These are phyloP conservation scores for Temnothorax ravouxi DNA, from an alignment of 2,888 invertebrate species.

Conservation along the genomic window DNA sequence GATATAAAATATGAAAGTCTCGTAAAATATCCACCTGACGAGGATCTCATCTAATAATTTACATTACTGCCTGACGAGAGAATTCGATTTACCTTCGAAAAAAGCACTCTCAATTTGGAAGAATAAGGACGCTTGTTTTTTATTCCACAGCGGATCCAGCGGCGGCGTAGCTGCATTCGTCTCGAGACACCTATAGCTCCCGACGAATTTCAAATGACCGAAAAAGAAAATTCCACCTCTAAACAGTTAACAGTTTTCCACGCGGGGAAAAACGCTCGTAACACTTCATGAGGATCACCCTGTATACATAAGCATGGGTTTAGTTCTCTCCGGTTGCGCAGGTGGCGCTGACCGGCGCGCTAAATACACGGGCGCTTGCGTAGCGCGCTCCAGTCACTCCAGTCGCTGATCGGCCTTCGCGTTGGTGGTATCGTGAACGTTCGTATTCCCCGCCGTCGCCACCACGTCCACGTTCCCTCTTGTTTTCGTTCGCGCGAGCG, in stretches of 20 bases:
- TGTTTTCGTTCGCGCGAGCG: conserved; percentile 41
- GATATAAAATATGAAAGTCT: background rate
- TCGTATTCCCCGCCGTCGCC: background rate
- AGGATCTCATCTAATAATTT: background rate
- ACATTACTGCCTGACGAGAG: background rate
- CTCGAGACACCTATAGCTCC: background rate
- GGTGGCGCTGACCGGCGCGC: conserved; percentile 17
- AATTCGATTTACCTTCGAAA: background rate
- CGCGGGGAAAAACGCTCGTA: background rate
- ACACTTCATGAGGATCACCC: background rate
- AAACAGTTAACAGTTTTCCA: background rate
- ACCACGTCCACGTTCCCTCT: conserved; percentile 8
- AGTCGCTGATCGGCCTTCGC: conserved; percentile 85
- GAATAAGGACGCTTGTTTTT: background rate
- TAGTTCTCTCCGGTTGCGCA: background rate
- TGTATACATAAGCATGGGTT: conserved; percentile 19
- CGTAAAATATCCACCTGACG: background rate
- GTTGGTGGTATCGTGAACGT: conserved; percentile 66
- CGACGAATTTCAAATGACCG: background rate
- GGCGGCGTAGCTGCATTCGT: background rate
- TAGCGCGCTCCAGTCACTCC: conserved; percentile 78
- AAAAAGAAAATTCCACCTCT: background rate
- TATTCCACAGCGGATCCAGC: too few relatives aligned
- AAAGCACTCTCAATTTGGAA: background rate
- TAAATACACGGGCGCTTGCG: conserved; percentile 47